Percentiles rank a stretch among this genome's conserved stretches.
Conservation (phyloP, 2,113 vertebrate genomes). For the Colossoma macropomum region DNA sequence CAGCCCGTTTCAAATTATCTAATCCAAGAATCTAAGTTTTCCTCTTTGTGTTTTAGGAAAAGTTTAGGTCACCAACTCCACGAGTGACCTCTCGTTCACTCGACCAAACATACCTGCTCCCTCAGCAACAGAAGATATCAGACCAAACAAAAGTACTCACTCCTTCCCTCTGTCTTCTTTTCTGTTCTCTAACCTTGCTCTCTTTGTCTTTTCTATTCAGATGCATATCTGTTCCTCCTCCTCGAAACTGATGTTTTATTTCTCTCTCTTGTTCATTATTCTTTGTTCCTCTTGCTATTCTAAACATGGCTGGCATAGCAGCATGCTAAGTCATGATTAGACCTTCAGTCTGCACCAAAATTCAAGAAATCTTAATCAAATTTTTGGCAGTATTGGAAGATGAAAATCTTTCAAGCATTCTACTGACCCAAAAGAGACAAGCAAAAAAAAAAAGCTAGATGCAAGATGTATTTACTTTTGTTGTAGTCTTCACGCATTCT, state of each 20-base stretch:
- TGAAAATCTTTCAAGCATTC: not conserved
- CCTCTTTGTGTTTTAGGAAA: slow-evolving; percentile 74
- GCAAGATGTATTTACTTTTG: slow-evolving; percentile 1
- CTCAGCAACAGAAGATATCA: slow-evolving; percentile 73
- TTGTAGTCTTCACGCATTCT: not conserved
- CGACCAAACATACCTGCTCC: slow-evolving; percentile 65
- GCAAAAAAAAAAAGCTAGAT: not conserved
- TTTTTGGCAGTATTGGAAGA: slow-evolving; percentile 4
- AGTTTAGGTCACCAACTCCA: slow-evolving; percentile 66
- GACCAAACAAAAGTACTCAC: slow-evolving; percentile 70
- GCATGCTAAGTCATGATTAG: not conserved
- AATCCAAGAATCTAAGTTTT: slow-evolving; percentile 27
- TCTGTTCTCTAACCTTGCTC: not conserved
- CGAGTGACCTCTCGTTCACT: slow-evolving; percentile 56
- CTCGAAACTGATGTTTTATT: no score
- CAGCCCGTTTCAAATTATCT: not conserved
- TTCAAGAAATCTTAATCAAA: slow-evolving; percentile 11
- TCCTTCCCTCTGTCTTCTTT: not conserved
- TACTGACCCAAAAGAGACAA: not conserved
- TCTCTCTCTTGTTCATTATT: not conserved
- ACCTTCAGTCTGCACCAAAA: not conserved
- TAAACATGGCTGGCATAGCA: not conserved
- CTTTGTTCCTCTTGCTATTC: slow-evolving; percentile 7
- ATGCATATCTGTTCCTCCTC: not conserved
- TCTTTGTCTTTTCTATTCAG: not conserved